Base-by-base conservation (phyloP, 2,797 vertebrate genomes). In the Rhodeus uyekii region DNA sequence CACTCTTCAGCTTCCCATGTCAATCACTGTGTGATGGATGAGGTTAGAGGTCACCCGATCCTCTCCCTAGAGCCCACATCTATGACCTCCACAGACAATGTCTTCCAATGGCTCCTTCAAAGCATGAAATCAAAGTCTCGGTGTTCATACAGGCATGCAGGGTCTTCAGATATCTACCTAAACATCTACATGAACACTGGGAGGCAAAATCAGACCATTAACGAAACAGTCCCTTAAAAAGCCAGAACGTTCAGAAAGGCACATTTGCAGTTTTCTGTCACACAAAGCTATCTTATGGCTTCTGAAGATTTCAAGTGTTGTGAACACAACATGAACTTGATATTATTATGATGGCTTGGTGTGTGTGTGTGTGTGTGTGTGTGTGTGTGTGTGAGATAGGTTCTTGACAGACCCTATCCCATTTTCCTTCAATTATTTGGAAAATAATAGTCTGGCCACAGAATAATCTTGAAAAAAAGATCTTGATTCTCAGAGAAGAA, bases 11-110 rank as follows among this genome's bases (percentile, higher is more conserved):
- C 93, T 94, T 94, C 93, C 92, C 93, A 94, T 93, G 93, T 94
- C 94, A 92, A 94, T 95, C 94, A 93, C 64, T 3, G 88, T 78
- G 91, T 96, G 95, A 95, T 95, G 93, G 93, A 96, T 96, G 94
- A 92, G 94, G 94, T 95, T 88, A 92, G 91, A 94, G 94, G 93
- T 94, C 92, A 2, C 87, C 89, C 93, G 92, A 93, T 90, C 90
- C 84, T 94, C 91, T 94, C 92, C 89, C 86, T 76, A 87, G 90
- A 91, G 93, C 94, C 94, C 91, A 92, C 86, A 72, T 86, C 92
- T 91, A 90, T 91, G 89, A 94, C 92, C 93, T 93, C 90, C 89
- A 32, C 24, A 60, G 42, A 69, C 67, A 36, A 53, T 68, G 64
- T 34, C 44, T 60, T 72, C 16, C 74, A 75, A 39, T 48, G 34